Base-by-base conservation (phyloP, 2,888 invertebrate genomes). In the Aproaerema taeniolella region DNA sequence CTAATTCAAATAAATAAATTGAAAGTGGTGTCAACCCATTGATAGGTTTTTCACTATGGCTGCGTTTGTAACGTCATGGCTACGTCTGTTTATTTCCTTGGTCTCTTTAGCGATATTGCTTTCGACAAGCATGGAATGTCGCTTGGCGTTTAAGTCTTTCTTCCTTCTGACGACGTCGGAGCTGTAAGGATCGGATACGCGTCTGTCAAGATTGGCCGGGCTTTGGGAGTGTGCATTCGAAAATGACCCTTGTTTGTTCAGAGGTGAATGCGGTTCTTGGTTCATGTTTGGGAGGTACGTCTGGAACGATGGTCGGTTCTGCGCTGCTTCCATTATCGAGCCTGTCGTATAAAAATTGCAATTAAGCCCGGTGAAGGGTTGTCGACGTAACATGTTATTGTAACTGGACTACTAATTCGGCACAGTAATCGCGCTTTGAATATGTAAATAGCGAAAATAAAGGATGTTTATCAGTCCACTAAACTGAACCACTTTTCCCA, bases 311-410 rank as follows among this genome's bases (percentile, higher is more conserved):
- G 87, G 86, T 38, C 85, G 61, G 53, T 91, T 92, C 58, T 92
- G 92, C 8, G 92, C 89, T 3, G 90, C 92, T 59, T 92, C 92
- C 78, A 92, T 92, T 57, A 92, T 91, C 20, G 91, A 92, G 55
- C 89, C 91, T 71, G 26, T 30, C 9, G 7, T 6, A 20, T 20
- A 20, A 20, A 7, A 20, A 20, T 6, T 4, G 7, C 7, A 20
- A 20, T 20, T 20, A 20, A n/a, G n/a, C n/a, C n/a, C n/a, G n/a
- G n/a, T n/a, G n/a, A n/a, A n/a, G n/a, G n/a, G n/a, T n/a, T n/a
- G n/a, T n/a, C n/a, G n/a, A n/a, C n/a, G n/a, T n/a, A n/a, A n/a
- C n/a, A n/a, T n/a, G n/a, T n/a, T n/a, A n/a, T n/a, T n/a, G n/a
- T n/a, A n/a, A n/a, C n/a, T n/a, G n/a, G n/a, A n/a, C n/a, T n/a